Conservation (phyloP, 2,888 invertebrate genomes). For the Drosophila stalkeri region DNA sequence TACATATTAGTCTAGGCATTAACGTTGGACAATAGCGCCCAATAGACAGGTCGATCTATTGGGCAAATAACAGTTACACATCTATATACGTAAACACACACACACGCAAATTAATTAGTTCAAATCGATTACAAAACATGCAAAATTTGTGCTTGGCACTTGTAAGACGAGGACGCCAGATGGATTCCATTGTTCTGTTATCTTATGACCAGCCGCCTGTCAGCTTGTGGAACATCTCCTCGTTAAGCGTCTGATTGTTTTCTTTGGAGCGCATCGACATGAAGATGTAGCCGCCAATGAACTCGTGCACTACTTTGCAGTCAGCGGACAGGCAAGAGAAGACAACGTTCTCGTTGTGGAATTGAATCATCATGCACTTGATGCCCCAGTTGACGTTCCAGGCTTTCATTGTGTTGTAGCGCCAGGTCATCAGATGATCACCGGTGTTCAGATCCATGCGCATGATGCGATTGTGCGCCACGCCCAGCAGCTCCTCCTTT, state of each 20-base stretch:
- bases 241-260: conserved; percentile 97
- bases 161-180: conserved; percentile 21
- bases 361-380: conserved; percentile 99
- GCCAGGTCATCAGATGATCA: conserved; percentile 98
- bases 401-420: conserved; percentile 98
- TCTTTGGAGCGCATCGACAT: conserved; percentile 98
- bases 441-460: conserved; percentile 97
- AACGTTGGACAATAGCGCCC: conserved; percentile 37
- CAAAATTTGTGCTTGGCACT: conserved; percentile 78
- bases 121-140: conserved; percentile 58
- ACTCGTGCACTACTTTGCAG: conserved; percentile 99
- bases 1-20: conserved; percentile 59
- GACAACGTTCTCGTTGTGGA: conserved; percentile 97
- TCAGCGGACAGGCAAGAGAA: conserved; percentile 98
- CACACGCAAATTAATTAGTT: conserved; percentile 28
- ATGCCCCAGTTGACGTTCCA: conserved; percentile 99
- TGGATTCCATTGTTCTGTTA: not conserved
- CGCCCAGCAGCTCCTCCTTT: conserved; percentile 96
- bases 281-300: conserved; percentile 99
- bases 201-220: conserved; percentile 95
- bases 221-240: conserved; percentile 98
- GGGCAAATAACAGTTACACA: conserved; percentile 62
- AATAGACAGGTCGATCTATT: conserved; percentile 21
- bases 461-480: conserved; percentile 97
- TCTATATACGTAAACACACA: conserved; percentile 32